These are phyloP conservation scores for Drosophila parthenogenetica DNA, from an alignment of 2,888 invertebrate genomes.

Conservation along the genomic window DNA sequence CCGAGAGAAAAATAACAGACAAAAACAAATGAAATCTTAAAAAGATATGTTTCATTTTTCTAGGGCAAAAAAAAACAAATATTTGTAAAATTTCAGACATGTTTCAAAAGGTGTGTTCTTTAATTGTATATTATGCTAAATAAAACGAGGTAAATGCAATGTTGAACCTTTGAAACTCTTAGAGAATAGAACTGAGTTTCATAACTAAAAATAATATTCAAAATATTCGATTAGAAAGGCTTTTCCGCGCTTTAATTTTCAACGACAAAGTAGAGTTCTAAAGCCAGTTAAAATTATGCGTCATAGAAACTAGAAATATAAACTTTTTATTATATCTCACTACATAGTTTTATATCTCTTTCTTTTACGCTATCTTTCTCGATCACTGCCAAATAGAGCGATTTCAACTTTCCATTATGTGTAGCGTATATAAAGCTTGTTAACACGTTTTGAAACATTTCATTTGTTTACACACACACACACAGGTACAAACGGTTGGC, in stretches of 20 bases:
- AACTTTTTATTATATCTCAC: not conserved
- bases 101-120: no score
- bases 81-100: no score
- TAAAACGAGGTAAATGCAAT: no score
- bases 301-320: slow-evolving; percentile 20
- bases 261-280: slow-evolving; percentile 22
- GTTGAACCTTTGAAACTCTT: no score
- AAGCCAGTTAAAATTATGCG: slow-evolving; percentile 22
- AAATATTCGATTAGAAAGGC: slow-evolving; percentile 2
- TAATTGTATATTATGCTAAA: no score
- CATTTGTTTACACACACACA: slow-evolving; percentile 33
- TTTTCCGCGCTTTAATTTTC: slow-evolving; percentile 21
- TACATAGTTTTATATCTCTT: not conserved
- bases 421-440: slow-evolving; percentile 4
- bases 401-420: slow-evolving; percentile 58
- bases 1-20: no score
- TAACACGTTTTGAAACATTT: slow-evolving; percentile 27
- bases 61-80: no score
- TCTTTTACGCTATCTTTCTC: not conserved
- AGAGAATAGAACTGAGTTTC: no score
- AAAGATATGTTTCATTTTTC: no score
- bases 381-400: slow-evolving; percentile 48
- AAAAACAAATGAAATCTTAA: no score
- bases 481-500: slow-evolving; percentile 15
- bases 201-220: no score